phyloP scores from a whole-genome alignment of 1,140 invertebrate species.

The Macrosteles quadrilineatus region DNA sequence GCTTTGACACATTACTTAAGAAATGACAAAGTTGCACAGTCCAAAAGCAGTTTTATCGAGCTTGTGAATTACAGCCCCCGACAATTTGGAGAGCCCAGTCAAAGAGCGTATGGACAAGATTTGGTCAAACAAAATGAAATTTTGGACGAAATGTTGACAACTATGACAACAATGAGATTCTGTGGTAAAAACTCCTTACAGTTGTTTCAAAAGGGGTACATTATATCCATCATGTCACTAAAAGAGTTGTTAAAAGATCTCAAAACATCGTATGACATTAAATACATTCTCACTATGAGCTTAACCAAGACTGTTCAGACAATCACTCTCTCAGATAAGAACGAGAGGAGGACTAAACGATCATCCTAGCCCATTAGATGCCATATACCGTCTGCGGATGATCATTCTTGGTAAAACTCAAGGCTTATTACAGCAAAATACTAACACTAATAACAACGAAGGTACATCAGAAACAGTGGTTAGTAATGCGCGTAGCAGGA shows the following conservation, averaged over 20 bases:
- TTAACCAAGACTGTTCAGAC: not conserved
- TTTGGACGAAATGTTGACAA: not conserved
- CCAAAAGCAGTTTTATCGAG: not conserved
- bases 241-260: not conserved
- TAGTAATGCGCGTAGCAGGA: not conserved
- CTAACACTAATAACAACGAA: not conserved
- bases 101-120: not conserved
- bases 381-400: not conserved
- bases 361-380: not conserved
- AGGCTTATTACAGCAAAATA: not conserved
- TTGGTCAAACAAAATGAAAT: not conserved
- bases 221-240: not conserved
- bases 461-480: not conserved
- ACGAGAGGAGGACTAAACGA: constrained; percentile 15
- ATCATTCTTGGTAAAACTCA: not conserved
- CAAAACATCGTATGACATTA: not conserved
- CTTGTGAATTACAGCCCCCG: not conserved
- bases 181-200: not conserved
- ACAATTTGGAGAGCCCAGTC: not conserved
- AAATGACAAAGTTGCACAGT: not conserved
- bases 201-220: not conserved
- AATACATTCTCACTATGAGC: not conserved
- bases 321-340: not conserved
- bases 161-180: not conserved
- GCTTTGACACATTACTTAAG: not conserved